Evolutionary conservation across 2,888 invertebrate species (phyloP).

Genomic region (Dione vanillae): DNA sequence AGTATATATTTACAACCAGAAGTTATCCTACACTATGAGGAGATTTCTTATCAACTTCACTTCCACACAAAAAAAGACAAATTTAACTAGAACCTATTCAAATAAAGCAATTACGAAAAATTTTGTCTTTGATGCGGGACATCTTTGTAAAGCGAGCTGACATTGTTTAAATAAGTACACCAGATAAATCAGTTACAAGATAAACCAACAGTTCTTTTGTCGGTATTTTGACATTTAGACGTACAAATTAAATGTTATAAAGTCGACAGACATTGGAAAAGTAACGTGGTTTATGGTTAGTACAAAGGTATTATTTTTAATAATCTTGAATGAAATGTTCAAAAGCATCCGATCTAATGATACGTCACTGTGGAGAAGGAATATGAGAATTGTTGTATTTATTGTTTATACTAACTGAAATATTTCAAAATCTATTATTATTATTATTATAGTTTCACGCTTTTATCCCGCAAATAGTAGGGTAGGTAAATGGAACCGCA

Average conservation of each 20-base stretch:
- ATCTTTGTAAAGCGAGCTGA: neutral
- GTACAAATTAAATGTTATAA: neutral
- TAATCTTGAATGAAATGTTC: neutral
- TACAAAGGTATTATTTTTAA: conserved; percentile 10
- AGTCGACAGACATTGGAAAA: neutral
- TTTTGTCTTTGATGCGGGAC: neutral
- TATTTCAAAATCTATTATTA: too few relatives aligned
- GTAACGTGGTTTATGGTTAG: neutral
- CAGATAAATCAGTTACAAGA: neutral
- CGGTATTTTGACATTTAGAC: neutral
- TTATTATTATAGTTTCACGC: too few relatives aligned
- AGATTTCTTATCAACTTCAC: too few relatives aligned
- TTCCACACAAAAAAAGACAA: too few relatives aligned
- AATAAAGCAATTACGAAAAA: neutral
- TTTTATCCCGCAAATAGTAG: too few relatives aligned
- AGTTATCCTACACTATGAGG: too few relatives aligned
- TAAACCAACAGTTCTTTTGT: neutral
- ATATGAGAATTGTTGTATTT: neutral
- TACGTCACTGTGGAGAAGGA: neutral
- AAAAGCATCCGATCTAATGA: conserved; percentile 8
- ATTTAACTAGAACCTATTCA: neutral
- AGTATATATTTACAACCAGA: too few relatives aligned
- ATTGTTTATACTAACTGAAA: too few relatives aligned
- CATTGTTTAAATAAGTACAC: neutral
- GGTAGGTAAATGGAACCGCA: too few relatives aligned